These are phyloP conservation scores for Alca torda DNA, from an alignment of 2,797 vertebrate species.

Conservation along the genomic window DNA sequence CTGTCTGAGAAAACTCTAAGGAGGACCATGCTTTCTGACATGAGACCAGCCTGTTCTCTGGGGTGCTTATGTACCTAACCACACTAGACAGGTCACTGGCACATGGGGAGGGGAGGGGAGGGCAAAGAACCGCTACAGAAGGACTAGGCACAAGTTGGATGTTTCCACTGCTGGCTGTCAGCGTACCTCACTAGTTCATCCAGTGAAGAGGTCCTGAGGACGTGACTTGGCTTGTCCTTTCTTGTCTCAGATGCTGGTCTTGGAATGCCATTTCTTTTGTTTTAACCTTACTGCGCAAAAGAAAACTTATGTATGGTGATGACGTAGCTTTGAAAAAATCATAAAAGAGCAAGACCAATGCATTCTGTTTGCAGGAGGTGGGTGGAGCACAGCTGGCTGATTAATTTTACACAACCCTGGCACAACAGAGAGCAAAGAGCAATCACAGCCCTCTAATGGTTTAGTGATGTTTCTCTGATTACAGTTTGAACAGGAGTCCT, in stretches of 20 bases:
- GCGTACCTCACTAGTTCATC: not conserved
- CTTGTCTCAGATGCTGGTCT: not conserved
- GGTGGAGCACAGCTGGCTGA: not conserved
- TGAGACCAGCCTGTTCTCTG: not conserved
- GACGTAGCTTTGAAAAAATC: not conserved
- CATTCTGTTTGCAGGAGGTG: not conserved
- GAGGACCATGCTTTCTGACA: not conserved
- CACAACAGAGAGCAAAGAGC: not conserved
- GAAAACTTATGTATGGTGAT: not conserved
- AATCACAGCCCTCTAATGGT: not conserved
- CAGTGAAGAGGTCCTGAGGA: not conserved
- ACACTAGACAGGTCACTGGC: not conserved
- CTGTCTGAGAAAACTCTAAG: not conserved
- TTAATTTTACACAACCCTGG: not conserved
- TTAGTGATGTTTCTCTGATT: not conserved
- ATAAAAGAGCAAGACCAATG: not conserved
- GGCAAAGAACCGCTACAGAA: not conserved
- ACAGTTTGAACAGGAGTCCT: not conserved
- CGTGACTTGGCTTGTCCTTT: not conserved
- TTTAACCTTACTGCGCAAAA: not conserved
- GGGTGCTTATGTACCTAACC: not conserved
- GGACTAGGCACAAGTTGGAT: not conserved
- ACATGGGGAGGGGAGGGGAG: not conserved
- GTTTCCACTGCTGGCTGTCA: not conserved
- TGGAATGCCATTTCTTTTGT: not conserved